Percentiles rank a stretch among this genome's conserved stretches.
Evolutionary conservation across 2,113 vertebrate genomes (phyloP).

Genomic region (Bubo scandiacus): DNA sequence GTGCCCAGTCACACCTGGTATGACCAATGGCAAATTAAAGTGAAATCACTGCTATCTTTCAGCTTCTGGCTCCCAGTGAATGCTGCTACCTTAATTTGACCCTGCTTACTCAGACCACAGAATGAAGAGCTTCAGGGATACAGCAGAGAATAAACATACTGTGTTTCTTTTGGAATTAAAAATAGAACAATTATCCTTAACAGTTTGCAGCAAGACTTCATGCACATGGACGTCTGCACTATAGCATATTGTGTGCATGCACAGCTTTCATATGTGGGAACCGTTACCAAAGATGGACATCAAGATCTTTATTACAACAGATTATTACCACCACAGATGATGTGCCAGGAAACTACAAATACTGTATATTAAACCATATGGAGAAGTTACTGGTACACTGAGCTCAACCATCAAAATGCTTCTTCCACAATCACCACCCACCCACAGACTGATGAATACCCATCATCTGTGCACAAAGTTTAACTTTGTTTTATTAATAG

Average conservation of each 20-base stretch:
- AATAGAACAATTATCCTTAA: not conserved
- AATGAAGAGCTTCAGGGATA: not conserved
- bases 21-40: not conserved
- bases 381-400: not conserved
- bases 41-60: not conserved
- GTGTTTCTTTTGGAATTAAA: not conserved
- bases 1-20: not conserved
- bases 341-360: slow-evolving; percentile 23
- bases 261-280: not conserved
- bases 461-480: slow-evolving; percentile 34
- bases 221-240: not conserved
- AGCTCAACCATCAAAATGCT: slow-evolving; percentile 4
- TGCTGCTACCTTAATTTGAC: not conserved
- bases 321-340: not conserved
- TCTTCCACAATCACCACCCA: slow-evolving; percentile 5
- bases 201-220: not conserved
- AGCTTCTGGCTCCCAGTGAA: not conserved
- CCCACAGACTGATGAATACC: slow-evolving; percentile 34
- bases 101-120: not conserved
- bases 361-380: slow-evolving; percentile 9
- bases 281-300: slow-evolving; percentile 48
- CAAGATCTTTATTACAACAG: not conserved
- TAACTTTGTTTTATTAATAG: slow-evolving; percentile 49
- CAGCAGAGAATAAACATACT: not conserved
- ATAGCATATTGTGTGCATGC: not conserved